phyloP scores from a whole-genome alignment of 2,888 invertebrate species.

The Craniophora ligustri region DNA sequence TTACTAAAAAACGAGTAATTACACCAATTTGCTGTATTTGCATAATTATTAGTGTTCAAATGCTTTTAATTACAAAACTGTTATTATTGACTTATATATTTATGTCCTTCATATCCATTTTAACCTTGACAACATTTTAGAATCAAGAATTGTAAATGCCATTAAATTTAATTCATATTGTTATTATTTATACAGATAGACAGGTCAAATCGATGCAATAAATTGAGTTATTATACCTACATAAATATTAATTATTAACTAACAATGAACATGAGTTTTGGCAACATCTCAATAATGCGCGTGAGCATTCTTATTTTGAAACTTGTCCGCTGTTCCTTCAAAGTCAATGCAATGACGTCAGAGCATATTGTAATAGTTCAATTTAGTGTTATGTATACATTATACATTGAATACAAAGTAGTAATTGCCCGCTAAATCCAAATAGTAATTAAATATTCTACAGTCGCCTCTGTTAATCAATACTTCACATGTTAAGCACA shows the following conservation, averaged over 20 bases:
- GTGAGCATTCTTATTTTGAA: constrained; percentile 16
- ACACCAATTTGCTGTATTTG: constrained; percentile 52
- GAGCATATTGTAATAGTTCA: constrained; percentile 15
- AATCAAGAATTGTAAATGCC: constrained; percentile 27
- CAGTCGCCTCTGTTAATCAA: no score
- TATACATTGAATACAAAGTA: not conserved
- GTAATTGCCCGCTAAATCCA: no score
- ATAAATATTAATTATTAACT: constrained; percentile 32
- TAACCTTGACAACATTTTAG: constrained; percentile 40
- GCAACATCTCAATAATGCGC: constrained; percentile 19
- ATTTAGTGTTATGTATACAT: constrained; percentile 7
- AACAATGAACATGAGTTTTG: constrained; percentile 22
- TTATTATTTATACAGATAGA: constrained; percentile 42
- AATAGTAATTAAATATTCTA: no score
- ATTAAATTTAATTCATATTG: constrained; percentile 49
- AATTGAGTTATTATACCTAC: constrained; percentile 31
- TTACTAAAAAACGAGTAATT: constrained; percentile 36
- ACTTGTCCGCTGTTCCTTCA: constrained; percentile 29
- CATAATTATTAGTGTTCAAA: constrained; percentile 51
- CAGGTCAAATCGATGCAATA: constrained; percentile 38
- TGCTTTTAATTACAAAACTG: constrained; percentile 38
- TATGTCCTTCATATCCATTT: constrained; percentile 43
- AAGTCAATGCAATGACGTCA: constrained; percentile 22
- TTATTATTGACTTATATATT: constrained; percentile 42
- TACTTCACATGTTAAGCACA: no score